These are phyloP conservation scores for Lagocephalus sceleratus DNA, from an alignment of 2,797 vertebrate species.

Conservation along the genomic window DNA sequence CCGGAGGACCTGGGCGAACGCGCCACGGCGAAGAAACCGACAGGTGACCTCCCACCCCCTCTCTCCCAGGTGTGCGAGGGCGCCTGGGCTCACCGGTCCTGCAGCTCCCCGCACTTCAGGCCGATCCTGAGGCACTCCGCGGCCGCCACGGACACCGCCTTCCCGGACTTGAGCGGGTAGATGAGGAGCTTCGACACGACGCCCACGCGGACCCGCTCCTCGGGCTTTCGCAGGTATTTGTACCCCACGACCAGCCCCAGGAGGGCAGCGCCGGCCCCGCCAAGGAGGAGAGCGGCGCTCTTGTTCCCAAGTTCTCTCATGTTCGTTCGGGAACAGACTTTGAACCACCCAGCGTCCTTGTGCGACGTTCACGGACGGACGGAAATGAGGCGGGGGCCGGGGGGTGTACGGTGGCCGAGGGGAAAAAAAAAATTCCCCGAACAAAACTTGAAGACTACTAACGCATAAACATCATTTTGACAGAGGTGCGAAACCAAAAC, in stretches of 20 bases:
- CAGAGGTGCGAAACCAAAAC: too few relatives aligned
- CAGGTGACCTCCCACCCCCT: too few relatives aligned
- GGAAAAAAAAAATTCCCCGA: too few relatives aligned
- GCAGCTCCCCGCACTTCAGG: conserved; percentile 80
- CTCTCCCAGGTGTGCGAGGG: too few relatives aligned
- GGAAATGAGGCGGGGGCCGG: too few relatives aligned
- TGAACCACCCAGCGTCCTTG: conserved; percentile 6
- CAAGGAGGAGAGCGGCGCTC: conserved; percentile 35
- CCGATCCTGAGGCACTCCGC: conserved; percentile 80
- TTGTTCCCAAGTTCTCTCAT: conserved; percentile 30
- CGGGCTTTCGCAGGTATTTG: conserved; percentile 58
- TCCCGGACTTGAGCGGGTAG: conserved; percentile 89
- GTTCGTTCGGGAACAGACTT: conserved; percentile 50
- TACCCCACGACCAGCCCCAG: conserved; percentile 64
- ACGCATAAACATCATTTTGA: too few relatives aligned
- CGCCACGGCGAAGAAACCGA: too few relatives aligned
- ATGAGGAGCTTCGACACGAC: conserved; percentile 82
- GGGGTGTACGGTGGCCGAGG: not conserved
- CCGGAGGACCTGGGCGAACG: too few relatives aligned
- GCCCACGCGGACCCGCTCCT: conserved; percentile 74
- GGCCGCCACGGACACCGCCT: conserved; percentile 69
- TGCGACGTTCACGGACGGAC: conserved; percentile 25
- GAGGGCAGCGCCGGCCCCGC: conserved; percentile 52
- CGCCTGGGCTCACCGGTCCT: conserved; percentile 81
- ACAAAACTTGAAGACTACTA: too few relatives aligned